Conservation (phyloP, 2,888 invertebrate genomes). For the Metallyticus violacea region DNA sequence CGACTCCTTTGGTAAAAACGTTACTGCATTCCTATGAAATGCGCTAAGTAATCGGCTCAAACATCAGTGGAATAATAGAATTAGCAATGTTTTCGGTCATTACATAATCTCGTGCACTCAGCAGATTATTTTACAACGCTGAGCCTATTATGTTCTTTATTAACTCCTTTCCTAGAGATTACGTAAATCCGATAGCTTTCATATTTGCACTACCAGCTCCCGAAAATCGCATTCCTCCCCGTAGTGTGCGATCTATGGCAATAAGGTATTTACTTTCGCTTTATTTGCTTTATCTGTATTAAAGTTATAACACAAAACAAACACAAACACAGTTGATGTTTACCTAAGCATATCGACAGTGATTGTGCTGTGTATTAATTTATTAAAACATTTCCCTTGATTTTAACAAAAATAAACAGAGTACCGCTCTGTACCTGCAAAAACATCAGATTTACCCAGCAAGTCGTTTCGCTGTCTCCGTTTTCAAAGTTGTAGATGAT, state of each 20-base stretch:
- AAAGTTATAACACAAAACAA: too few species aligned
- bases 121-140: too few species aligned
- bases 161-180: background rate
- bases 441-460: background rate
- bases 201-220: background rate
- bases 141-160: background rate
- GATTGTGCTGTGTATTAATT: background rate
- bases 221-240: background rate
- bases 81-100: too few species aligned
- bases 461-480: too few species aligned
- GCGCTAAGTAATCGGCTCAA: too few species aligned
- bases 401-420: background rate
- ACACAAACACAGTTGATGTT: background rate
- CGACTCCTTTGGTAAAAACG: too few species aligned
- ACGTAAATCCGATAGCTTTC: background rate
- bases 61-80: too few species aligned
- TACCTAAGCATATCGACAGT: background rate
- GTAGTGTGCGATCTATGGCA: too few species aligned
- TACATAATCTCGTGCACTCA: too few species aligned
- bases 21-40: too few species aligned
- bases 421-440: too few species aligned
- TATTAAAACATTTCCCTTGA: background rate
- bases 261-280: background rate
- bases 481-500: too few species aligned
- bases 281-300: background rate